A percentile compares a stretch with the other conserved stretches of the same genome.
phyloP scores from a whole-genome alignment of 2,888 invertebrate species.

The Eristalis tenax region DNA sequence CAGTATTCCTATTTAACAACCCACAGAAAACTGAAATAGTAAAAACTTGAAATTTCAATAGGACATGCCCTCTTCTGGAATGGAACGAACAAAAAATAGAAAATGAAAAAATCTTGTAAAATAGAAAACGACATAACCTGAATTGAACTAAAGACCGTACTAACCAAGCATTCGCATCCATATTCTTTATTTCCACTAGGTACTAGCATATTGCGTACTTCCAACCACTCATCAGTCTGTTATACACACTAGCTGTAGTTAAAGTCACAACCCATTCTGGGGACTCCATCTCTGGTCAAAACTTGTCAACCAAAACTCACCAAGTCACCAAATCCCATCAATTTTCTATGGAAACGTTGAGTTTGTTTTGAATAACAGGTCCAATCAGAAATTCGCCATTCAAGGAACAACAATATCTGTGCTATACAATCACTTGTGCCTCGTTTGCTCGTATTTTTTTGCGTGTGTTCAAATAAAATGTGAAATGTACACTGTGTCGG shows the following conservation, averaged over 20 bases:
- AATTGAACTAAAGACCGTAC: not conserved
- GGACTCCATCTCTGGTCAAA: conserved; percentile 31
- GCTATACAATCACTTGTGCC: not conserved
- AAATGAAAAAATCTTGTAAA: too few relatives aligned
- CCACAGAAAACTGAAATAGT: not conserved
- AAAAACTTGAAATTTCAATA: too few relatives aligned
- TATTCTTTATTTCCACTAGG: too few relatives aligned
- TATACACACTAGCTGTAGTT: conserved; percentile 15
- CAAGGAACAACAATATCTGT: conserved; percentile 36
- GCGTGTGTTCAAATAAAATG: conserved; percentile 23
- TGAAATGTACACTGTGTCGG: conserved; percentile 16
- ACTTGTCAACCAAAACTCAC: not conserved
- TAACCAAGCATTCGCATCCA: not conserved
- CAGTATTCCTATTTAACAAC: not conserved
- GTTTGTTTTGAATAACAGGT: conserved; percentile 68
- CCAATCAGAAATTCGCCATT: conserved; percentile 21
- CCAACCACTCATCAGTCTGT: conserved; percentile 13
- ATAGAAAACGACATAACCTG: not conserved
- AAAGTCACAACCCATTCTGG: conserved; percentile 33
- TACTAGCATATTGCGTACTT: not conserved
- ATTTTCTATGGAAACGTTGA: conserved; percentile 63
- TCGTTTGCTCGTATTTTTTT: not conserved
- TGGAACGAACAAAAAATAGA: too few relatives aligned
- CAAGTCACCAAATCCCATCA: conserved; percentile 9
- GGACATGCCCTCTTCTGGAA: too few relatives aligned